Percentiles rank a stretch among this genome's conserved stretches.
Evolutionary conservation across 2,888 invertebrate species (phyloP).

Genomic region (Drosophila tripunctata): DNA sequence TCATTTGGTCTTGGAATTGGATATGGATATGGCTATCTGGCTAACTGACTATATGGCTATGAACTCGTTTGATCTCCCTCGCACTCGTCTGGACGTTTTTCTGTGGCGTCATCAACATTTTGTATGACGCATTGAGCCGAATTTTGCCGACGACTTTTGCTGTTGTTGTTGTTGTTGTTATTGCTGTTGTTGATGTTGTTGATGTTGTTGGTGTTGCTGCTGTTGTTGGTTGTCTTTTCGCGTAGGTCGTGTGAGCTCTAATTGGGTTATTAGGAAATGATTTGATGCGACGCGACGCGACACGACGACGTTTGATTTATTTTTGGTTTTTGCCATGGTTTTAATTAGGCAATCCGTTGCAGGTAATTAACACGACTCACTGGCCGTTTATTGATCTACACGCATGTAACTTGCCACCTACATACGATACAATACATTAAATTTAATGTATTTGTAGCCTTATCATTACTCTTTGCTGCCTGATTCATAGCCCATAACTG

Average conservation of each 20-base stretch:
- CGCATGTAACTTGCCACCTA: conserved; percentile 39
- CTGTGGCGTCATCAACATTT: conserved; percentile 43
- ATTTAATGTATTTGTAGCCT: conserved; percentile 14
- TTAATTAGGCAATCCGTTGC: conserved; percentile 55
- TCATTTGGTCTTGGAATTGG: neutral
- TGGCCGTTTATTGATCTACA: conserved; percentile 48
- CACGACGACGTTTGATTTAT: conserved; percentile 49
- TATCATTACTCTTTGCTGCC: conserved; percentile 29
- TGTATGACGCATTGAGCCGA: conserved; percentile 55
- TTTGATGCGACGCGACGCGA: conserved; percentile 47
- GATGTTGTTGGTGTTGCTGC: neutral
- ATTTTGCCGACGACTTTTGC: no score
- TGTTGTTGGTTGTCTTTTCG: conserved; percentile 23
- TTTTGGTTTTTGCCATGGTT: conserved; percentile 57
- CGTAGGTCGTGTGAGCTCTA: conserved; percentile 54
- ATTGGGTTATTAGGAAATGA: conserved; percentile 76
- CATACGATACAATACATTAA: no score
- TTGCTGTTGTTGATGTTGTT: conserved; percentile 4
- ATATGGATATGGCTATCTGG: no score
- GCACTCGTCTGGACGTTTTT: neutral
- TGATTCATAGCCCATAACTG: conserved; percentile 48
- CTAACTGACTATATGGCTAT: neutral
- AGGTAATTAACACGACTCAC: conserved; percentile 51
- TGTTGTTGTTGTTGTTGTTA: conserved; percentile 6
- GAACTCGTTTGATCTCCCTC: neutral